Evolutionary conservation across 2,888 invertebrate genomes (phyloP).

Genomic region (Uropetala carovei): DNA sequence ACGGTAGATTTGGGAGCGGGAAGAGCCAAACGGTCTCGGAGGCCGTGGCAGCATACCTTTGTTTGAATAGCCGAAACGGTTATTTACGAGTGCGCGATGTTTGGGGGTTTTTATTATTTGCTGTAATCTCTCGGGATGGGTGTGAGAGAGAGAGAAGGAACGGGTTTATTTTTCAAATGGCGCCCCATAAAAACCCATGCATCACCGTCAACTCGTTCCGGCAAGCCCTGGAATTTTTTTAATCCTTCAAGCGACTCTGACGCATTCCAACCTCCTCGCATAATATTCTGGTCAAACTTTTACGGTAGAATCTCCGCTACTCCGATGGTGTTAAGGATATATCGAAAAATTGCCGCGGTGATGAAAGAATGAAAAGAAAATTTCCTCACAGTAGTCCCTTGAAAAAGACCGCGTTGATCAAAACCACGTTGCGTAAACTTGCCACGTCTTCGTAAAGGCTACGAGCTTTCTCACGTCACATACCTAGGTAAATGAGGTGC

Average conservation of each 20-base stretch:
- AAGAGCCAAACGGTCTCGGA: conserved; percentile 4
- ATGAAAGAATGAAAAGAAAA: neutral
- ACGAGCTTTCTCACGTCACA: too few relatives aligned
- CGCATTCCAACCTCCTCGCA: conserved; percentile 25
- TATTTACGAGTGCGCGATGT: conserved; percentile 49
- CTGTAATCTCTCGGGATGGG: conserved; percentile 36
- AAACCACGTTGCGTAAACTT: too few relatives aligned
- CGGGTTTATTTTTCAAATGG: conserved; percentile 60
- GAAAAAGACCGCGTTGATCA: too few relatives aligned
- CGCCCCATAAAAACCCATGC: conserved; percentile 53
- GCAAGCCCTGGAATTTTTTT: conserved; percentile 33
- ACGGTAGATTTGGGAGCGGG: neutral
- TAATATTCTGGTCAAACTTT: conserved; percentile 15
- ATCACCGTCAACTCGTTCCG: conserved; percentile 55
- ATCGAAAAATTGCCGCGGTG: neutral
- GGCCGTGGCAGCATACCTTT: neutral
- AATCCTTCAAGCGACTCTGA: conserved; percentile 50
- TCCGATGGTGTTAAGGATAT: neutral
- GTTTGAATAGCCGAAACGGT: conserved; percentile 36
- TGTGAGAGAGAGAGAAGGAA: conserved; percentile 29
- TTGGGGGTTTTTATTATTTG: conserved; percentile 42
- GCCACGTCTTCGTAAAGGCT: too few relatives aligned
- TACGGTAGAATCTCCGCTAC: neutral
- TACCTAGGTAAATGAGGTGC: too few relatives aligned
- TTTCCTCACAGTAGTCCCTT: too few relatives aligned